phyloP scores from a whole-genome alignment of 2,797 vertebrate species.

The Sarcoramphus papa region DNA sequence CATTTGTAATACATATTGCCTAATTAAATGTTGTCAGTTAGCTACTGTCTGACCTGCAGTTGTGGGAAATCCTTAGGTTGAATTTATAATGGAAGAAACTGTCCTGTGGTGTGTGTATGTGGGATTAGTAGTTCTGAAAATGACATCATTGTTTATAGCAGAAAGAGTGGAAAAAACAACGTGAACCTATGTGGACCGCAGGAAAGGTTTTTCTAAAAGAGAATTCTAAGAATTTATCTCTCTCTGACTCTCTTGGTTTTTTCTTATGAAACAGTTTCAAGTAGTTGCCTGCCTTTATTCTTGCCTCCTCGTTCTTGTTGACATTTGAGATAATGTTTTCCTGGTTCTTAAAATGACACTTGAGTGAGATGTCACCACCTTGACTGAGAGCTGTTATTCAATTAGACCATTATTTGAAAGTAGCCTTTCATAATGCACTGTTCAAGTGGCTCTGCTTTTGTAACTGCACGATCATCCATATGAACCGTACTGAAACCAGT shows the following conservation, averaged over 20 bases:
- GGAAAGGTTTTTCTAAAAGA: not conserved
- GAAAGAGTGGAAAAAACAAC: not conserved
- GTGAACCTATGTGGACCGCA: too few relatives aligned
- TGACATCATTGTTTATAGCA: not conserved
- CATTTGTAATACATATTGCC: not conserved
- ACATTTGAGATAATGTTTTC: not conserved
- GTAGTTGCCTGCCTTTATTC: not conserved
- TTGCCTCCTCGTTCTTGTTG: not conserved
- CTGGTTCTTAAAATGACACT: not conserved
- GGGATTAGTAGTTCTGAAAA: not conserved
- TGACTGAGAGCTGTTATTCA: not conserved
- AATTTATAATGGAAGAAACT: not conserved
- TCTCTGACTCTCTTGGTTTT: not conserved
- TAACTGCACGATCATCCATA: not conserved
- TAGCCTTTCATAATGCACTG: not conserved
- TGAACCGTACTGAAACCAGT: not conserved
- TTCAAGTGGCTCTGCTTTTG: not conserved
- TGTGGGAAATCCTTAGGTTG: not conserved
- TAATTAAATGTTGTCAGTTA: not conserved
- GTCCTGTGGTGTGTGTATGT: too few relatives aligned
- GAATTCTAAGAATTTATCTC: not conserved
- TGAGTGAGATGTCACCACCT: not conserved
- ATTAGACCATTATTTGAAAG: not conserved
- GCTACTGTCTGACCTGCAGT: not conserved
- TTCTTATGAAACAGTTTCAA: not conserved